Percentiles rank a stretch among this genome's conserved stretches.
Conservation (phyloP, 2,113 vertebrate species). For the Engraulis encrasicolus region DNA sequence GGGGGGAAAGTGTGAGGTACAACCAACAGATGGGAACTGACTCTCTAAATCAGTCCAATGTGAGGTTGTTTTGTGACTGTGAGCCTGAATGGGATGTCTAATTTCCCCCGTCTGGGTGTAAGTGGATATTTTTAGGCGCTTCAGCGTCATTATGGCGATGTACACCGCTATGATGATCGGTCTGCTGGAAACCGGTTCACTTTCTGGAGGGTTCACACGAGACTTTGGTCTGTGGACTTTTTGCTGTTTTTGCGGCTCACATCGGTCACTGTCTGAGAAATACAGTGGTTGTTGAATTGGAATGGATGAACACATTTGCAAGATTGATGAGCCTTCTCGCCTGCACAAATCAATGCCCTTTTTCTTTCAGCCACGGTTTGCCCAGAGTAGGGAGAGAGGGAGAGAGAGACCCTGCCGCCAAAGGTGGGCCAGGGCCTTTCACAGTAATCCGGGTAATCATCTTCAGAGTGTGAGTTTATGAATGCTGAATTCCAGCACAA, state of each 20-base stretch:
- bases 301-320: not conserved
- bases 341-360: not conserved
- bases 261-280: not conserved
- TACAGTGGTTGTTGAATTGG: not conserved
- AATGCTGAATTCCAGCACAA: conserved; percentile 15
- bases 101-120: not conserved
- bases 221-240: too few relatives aligned
- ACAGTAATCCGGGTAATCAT: conserved; percentile 8
- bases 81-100: not conserved
- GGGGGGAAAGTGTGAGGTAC: not conserved
- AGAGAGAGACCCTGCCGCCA: not conserved
- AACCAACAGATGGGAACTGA: not conserved
- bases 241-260: not conserved
- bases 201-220: too few relatives aligned
- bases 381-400: too few relatives aligned
- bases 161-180: too few relatives aligned
- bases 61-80: not conserved
- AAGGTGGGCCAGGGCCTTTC: conserved; percentile 11
- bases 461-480: conserved; percentile 1
- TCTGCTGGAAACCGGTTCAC: too few relatives aligned
- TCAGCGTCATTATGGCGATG: too few relatives aligned
- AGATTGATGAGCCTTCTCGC: not conserved
- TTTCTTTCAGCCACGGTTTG: not conserved
- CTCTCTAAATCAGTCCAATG: not conserved
- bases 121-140: not conserved